Evolutionary conservation across 2,888 invertebrate species (phyloP).

Genomic region (Lithosia quadra): DNA sequence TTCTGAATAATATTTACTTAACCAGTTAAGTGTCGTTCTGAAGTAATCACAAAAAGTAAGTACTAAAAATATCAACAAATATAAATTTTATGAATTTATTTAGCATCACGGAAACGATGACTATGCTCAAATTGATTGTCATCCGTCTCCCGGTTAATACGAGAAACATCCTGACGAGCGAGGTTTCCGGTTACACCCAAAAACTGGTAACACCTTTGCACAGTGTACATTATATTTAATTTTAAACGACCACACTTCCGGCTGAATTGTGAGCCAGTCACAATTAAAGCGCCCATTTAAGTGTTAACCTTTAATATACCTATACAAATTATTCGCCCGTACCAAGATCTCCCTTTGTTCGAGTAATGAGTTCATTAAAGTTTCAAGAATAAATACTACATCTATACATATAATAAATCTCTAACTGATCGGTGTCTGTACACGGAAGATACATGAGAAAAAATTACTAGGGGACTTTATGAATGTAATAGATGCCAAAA

Average conservation of each 20-base stretch:
- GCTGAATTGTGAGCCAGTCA: constrained; percentile 9
- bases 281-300: constrained; percentile 36
- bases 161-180: neutral
- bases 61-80: neutral
- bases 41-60: neutral
- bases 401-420: too few species aligned
- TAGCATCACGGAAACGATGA: neutral
- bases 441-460: too few species aligned
- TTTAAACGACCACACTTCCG: constrained; percentile 31
- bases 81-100: too few species aligned
- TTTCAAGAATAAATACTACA: constrained; percentile 43
- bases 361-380: constrained; percentile 40
- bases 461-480: too few species aligned
- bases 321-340: constrained; percentile 24
- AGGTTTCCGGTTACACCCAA: constrained; percentile 2
- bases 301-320: constrained; percentile 36
- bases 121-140: neutral
- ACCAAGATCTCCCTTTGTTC: constrained; percentile 37
- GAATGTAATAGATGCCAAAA: too few species aligned
- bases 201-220: neutral
- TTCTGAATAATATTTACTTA: neutral
- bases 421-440: too few species aligned
- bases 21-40: neutral
- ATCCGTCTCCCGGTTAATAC: neutral
- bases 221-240: constrained; percentile 11